These are phyloP conservation scores for Solen grandis DNA, from an alignment of 1,140 invertebrate genomes.

Conservation along the genomic window DNA sequence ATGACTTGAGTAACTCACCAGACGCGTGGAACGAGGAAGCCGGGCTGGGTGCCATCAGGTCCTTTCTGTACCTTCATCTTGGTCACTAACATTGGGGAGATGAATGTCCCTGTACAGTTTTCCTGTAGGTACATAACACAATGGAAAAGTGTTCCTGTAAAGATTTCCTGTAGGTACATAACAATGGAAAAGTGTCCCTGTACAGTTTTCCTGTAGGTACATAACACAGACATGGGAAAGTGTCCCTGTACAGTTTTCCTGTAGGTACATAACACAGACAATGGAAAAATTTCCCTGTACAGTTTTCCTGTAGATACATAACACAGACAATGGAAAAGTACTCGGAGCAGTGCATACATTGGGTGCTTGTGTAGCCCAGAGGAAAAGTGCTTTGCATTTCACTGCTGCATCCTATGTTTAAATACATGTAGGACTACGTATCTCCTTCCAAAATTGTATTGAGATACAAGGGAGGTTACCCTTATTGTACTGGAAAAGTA, in stretches of 20 bases:
- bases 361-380: too few species aligned
- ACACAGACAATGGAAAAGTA: too few species aligned
- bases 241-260: too few species aligned
- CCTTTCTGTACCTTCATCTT: slow-evolving; percentile 96
- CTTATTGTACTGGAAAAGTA: too few species aligned
- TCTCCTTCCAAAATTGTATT: too few species aligned
- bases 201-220: slow-evolving; percentile 90
- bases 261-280: slow-evolving; percentile 99
- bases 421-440: too few species aligned
- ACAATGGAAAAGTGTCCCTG: slow-evolving; percentile 97
- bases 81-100: slow-evolving; percentile 97
- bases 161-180: slow-evolving; percentile 99
- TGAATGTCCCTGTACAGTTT: slow-evolving; percentile 97
- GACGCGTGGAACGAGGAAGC: slow-evolving; percentile 97
- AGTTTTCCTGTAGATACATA: slow-evolving; percentile 95
- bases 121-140: slow-evolving; percentile 86
- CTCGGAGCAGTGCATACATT: too few species aligned
- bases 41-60: slow-evolving; percentile 92
- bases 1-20: slow-evolving; percentile 91
- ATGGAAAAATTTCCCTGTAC: slow-evolving; percentile 96
- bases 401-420: too few species aligned
- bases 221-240: too few species aligned
- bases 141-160: too few species aligned
- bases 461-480: too few species aligned
- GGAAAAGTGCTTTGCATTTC: too few species aligned